Conservation (phyloP, 2,888 invertebrate genomes). For the Galeruca laticollis region DNA sequence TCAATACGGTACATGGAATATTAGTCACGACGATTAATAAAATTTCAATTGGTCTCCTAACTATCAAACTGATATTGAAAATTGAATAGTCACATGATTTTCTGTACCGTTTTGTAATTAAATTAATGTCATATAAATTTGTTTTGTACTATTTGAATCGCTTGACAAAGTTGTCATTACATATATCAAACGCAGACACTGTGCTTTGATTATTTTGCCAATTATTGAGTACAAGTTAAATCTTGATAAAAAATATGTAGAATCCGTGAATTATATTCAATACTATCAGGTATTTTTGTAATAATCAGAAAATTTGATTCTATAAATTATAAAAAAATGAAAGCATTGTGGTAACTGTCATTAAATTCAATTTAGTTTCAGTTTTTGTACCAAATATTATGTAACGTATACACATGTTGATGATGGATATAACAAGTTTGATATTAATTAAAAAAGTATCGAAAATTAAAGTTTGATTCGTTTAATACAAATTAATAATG, state of each 20-base stretch:
- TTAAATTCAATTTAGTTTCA: not conserved
- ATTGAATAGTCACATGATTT: conserved; percentile 22
- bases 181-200: conserved; percentile 27
- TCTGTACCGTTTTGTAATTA: conserved; percentile 22
- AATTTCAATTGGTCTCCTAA: conserved; percentile 16
- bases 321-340: not conserved
- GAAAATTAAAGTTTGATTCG: too few species aligned
- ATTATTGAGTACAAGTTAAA: conserved; percentile 9
- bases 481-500: too few species aligned
- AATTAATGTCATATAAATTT: conserved; percentile 34
- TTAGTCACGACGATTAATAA: not conserved
- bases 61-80: conserved; percentile 23
- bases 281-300: not conserved
- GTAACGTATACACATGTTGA: not conserved
- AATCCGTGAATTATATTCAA: not conserved
- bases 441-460: not conserved
- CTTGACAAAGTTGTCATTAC: conserved; percentile 27
- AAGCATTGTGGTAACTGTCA: not conserved
- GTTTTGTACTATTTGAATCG: conserved; percentile 23
- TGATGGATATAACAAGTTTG: not conserved
- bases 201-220: conserved; percentile 14
- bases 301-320: not conserved
- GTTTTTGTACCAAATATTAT: not conserved
- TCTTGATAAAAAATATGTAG: not conserved
- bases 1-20: not conserved